phyloP scores from a whole-genome alignment of 2,797 vertebrate species.

The Tokudaia tokunoshimensis region DNA sequence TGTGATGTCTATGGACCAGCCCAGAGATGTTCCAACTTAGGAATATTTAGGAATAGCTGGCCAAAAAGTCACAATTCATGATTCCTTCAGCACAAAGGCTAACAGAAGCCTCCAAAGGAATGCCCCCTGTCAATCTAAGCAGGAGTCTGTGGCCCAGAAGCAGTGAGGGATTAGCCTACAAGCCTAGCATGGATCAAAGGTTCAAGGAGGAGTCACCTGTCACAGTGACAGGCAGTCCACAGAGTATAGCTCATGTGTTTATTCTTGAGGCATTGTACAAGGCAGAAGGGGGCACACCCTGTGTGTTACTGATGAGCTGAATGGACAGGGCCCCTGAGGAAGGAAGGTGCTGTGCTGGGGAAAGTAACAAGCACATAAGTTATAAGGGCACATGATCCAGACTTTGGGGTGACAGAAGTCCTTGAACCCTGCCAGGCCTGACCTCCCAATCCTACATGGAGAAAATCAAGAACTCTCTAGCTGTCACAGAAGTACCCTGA shows the following conservation, averaged over 20 bases:
- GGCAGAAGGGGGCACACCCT: not conserved
- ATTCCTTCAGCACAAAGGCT: constrained; percentile 3
- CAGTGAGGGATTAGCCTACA: not conserved
- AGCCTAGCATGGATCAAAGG: not conserved
- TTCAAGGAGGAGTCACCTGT: not conserved
- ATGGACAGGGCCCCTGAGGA: not conserved
- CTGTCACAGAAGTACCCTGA: not conserved
- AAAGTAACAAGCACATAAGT: not conserved
- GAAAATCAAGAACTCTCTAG: not conserved
- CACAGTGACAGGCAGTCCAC: not conserved
- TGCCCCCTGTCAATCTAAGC: not conserved
- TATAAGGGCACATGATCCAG: not conserved
- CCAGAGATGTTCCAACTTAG: not conserved
- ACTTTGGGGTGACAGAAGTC: not conserved
- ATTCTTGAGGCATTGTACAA: not conserved
- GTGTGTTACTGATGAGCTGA: not conserved
- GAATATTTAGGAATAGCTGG: not conserved
- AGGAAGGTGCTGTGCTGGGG: not conserved
- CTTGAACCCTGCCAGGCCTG: not conserved
- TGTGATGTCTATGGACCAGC: not conserved
- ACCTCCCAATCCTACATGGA: not conserved
- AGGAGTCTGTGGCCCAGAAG: not conserved
- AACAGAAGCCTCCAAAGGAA: not conserved
- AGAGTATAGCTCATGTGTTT: not conserved
- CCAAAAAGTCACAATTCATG: not conserved